Evolutionary conservation across 1,140 invertebrate species (phyloP), one percentile per base, ranked within the genome.

Genomic region (Meloidogyne floridensis): DNA sequence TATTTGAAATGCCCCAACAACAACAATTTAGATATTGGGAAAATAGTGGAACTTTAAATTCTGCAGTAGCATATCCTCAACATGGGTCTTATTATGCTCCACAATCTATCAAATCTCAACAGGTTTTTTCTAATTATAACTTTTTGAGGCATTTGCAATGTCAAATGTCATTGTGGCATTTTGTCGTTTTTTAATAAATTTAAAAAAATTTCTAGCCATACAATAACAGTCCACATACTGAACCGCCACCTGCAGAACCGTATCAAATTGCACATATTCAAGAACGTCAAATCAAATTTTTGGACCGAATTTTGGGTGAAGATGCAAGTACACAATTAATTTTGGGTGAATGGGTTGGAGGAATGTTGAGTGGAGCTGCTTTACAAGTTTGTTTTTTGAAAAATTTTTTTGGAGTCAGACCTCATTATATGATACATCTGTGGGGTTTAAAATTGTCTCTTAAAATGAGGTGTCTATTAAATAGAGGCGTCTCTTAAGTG

Each of bases 231-330:
- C 72, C 85, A 10, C 86, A 86, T 51, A 87, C 85, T n/a, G 85
- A 86, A 69, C 84, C 84, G 2, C 82, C 85, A 65, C 75, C 53
- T 7, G 51, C 75, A 0, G 86, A 87, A 53, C 83, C 77, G 2
- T 87, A 87, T 69, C 84, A 85, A 72, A 87, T 86, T 47, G 70
- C 84, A 13, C 76, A 53, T 51, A 86, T 86, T n/a, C 83, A 82
- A 42, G 79, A 86, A 72, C 54, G 86, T 15, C 86, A 85, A 71
- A 83, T 85, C 4, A 72, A 54, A 82, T 84, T 87, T 53, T 79
- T 53, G 18, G 79, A 78, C 51, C 65, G 69, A 70, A 56, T 85
- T 65, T 54, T 85, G 20, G 84, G 84, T n/a, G 84, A 85, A 81
- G 86, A 84, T 72, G 15, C 81, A 69, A 77, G 9, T 56, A 85